A percentile compares a stretch with the other conserved stretches of the same genome.
These are phyloP conservation scores for Ochropacha duplaris DNA, from an alignment of 2,888 invertebrate genomes.

Conservation along the genomic window DNA sequence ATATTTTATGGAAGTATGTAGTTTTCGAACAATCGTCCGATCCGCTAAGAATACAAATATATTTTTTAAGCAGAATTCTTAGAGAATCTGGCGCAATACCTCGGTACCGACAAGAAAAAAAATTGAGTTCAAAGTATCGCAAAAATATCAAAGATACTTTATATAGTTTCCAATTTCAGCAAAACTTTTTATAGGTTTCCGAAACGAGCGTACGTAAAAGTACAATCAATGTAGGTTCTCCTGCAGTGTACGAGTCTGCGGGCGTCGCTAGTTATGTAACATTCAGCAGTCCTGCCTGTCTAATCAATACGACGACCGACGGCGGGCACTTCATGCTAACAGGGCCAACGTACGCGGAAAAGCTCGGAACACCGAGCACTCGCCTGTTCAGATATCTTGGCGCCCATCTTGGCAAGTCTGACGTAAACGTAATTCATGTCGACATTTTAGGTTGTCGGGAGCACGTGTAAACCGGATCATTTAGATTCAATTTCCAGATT, in stretches of 20 bases:
- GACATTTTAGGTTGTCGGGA: constrained; percentile 30
- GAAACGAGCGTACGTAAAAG: constrained; percentile 31
- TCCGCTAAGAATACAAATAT: too few relatives aligned
- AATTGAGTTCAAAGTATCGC: background rate
- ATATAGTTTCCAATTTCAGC: constrained; percentile 11
- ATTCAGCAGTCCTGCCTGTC: constrained; percentile 69
- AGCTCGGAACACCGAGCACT: constrained; percentile 39
- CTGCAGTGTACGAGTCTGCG: constrained; percentile 58
- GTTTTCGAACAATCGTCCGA: too few relatives aligned
- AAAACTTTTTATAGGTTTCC: constrained; percentile 30
- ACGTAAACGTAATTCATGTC: constrained; percentile 13
- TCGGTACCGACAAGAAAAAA: background rate
- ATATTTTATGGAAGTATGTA: too few relatives aligned
- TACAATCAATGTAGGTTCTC: constrained; percentile 43
- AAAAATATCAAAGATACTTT: background rate
- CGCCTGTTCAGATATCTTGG: constrained; percentile 47
- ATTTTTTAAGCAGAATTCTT: too few relatives aligned
- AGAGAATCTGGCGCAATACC: background rate
- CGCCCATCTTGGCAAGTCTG: constrained; percentile 53
- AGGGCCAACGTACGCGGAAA: constrained; percentile 69
- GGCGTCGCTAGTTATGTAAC: constrained; percentile 71
- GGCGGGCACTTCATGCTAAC: constrained; percentile 65
- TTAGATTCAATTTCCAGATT: constrained; percentile 18
- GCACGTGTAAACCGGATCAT: constrained; percentile 21
- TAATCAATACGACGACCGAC: constrained; percentile 69